Evolutionary conservation across 2,113 vertebrate genomes (phyloP), one percentile per base, ranked within the genome.

Genomic region (Ammospiza caudacuta): DNA sequence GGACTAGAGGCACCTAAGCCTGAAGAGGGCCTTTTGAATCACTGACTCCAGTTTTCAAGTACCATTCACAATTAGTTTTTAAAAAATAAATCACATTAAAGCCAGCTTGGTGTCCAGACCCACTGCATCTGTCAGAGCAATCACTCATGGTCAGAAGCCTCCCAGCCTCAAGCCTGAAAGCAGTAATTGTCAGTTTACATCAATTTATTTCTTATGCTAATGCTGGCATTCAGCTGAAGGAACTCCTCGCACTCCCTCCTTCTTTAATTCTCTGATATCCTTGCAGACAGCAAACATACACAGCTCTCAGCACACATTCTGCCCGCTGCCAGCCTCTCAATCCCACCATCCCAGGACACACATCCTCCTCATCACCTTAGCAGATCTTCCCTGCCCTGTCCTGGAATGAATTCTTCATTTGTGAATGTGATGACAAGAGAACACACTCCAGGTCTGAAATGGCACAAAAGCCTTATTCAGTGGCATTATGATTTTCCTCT

Each of bases 121-220:
- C 52, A 58, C 67, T 15, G 31, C 3, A 6, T 55, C 89, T 86
- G 61, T 91, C 92, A 94, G 44, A 89, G 31, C 3, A 0, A 88
- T 92, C 89, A 75, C 92, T 81, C 77, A 33, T 1, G 31, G 57
- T 64, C 87, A 94, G 89, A 91, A 91, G 62, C 41, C 83, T 84
- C 41, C 52, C 39, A 93, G 81, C 66, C 9, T 78, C 80, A 67
- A 78, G 77, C 88, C 91, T 87, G 84, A 74, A 86, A 93, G 72
- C 47, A 89, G 52, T 74, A 86, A 90, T 57, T 94, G 95, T 75
- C 94, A 94, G 43, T 82, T 83, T 72, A 41, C 62, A 90, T 94
- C 80, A 83, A 55, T 70, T 92, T 67, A 35, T 44, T 70, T 59
- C 70, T 70, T 72, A 74, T 43, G 64, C 39, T 69, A 87, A 92